Evolutionary conservation across 1,140 invertebrate genomes (phyloP).

Genomic region (Caenorhabditis remanei): DNA sequence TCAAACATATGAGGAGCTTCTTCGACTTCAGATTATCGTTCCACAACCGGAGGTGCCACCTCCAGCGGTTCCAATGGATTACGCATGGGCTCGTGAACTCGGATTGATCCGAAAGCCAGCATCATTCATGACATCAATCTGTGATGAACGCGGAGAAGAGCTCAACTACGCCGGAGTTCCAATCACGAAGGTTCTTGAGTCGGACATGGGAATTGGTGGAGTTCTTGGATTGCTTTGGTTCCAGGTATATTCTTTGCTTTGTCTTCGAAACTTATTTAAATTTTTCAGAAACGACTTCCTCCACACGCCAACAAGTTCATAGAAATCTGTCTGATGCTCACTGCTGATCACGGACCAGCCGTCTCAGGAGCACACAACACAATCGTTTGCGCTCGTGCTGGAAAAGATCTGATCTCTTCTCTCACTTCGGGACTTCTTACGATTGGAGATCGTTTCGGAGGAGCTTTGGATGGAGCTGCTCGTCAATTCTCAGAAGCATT

Average conservation of each 20-base stretch:
- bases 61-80: constrained; percentile 99
- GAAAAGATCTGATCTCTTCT: constrained; percentile 97
- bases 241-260: constrained; percentile 82
- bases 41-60: constrained; percentile 92
- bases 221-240: constrained; percentile 98
- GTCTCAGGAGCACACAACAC: constrained; percentile 99
- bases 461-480: constrained; percentile 96
- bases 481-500: constrained; percentile 95
- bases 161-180: constrained; percentile 95
- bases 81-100: constrained; percentile 96
- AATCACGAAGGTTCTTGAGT: constrained; percentile 88
- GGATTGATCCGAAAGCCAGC: constrained; percentile 98
- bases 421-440: constrained; percentile 94
- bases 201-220: constrained; percentile 92
- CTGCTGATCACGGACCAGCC: constrained; percentile 97
- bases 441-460: constrained; percentile 98
- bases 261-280: background rate
- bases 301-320: constrained; percentile 95
- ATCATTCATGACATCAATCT: constrained; percentile 99
- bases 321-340: constrained; percentile 99
- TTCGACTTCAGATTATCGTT: constrained; percentile 86
- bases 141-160: constrained; percentile 98
- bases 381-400: constrained; percentile 96
- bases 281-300: constrained; percentile 84
- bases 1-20: constrained; percentile 86